Conservation (phyloP, 2,888 invertebrate species). For the Sarcophaga variegata region DNA sequence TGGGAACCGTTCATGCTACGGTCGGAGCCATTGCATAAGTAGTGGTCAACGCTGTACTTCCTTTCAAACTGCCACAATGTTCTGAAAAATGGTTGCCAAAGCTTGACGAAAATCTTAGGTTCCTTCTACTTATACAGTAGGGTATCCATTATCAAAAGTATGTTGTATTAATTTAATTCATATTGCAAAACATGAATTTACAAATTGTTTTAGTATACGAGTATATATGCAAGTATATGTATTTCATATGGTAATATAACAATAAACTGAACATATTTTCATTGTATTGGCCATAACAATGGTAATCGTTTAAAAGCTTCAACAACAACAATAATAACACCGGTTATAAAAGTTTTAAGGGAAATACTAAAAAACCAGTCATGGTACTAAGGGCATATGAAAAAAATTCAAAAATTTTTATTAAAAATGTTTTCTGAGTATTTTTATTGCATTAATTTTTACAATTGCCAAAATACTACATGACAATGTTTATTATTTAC, state of each 20-base stretch:
- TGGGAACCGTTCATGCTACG: no score
- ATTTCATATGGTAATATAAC: not conserved
- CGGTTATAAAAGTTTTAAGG: not conserved
- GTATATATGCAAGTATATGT: not conserved
- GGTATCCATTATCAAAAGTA: not conserved
- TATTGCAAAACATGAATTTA: not conserved
- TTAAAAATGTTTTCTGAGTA: not conserved
- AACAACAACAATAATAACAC: not conserved
- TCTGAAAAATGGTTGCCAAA: no score
- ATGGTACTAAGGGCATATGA: not conserved
- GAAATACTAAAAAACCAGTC: not conserved
- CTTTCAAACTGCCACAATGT: no score
- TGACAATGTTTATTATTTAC: not conserved
- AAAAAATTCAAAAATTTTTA: not conserved
- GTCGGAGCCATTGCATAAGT: no score
- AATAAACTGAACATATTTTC: not conserved
- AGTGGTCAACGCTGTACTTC: no score
- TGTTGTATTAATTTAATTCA: not conserved
- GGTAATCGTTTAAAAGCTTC: not conserved
- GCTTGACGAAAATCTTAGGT: not conserved
- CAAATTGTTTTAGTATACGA: not conserved
- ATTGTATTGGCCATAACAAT: not conserved
- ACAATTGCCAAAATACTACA: constrained; percentile 15
- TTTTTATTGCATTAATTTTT: not conserved
- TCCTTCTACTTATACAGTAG: not conserved